Base-by-base conservation (phyloP, 1,140 invertebrate genomes). In the Bombus confusus region DNA sequence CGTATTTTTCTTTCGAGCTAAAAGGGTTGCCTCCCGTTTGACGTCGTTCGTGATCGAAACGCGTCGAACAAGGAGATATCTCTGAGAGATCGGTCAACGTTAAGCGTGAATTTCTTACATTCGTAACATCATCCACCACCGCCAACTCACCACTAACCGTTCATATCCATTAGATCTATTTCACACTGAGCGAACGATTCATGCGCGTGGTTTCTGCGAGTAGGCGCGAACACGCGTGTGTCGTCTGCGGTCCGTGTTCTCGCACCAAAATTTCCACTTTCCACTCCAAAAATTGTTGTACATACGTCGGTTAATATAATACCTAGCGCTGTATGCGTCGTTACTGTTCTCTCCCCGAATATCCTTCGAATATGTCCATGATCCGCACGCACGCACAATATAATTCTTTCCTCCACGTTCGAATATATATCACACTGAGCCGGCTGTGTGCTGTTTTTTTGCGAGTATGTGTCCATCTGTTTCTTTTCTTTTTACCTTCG, bases 391-490 rank as follows among this genome's bases (percentile, higher is more conserved):
- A 88, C 86, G 86, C 87, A 91, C 84, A 80, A 80, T 80, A 78
- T 43, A 79, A 79, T 79, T 88, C 82, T 91, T 90, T n/a, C 87
- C 68, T 87, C 39, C 43, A 73, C 75, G 68, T 86, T 83, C 87
- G 88, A 91, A 87, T 89, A 91, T 88, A 82, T 88, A 91, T 91
- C 90, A 91, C 90, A 91, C 90, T 91, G 90, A 91, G 90, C 88
- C 90, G 87, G 90, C 90, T 91, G 86, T 89, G 87, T 90, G 88
- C 43, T 73, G 43, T 31, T 22, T 79, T 76, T 62, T 25, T 28
- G 74, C 57, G 52, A 66, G 80, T 83, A n/a, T 90, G 88, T 90
- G 88, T 90, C 88, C 89, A 90, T 90, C 82, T 8, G 47, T 75
- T 28, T 31, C 12, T 25, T 39, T 34, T 3, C 37, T 39, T n/a